Evolutionary conservation across 2,888 invertebrate genomes (phyloP).

Genomic region (Gryllus longicercus): DNA sequence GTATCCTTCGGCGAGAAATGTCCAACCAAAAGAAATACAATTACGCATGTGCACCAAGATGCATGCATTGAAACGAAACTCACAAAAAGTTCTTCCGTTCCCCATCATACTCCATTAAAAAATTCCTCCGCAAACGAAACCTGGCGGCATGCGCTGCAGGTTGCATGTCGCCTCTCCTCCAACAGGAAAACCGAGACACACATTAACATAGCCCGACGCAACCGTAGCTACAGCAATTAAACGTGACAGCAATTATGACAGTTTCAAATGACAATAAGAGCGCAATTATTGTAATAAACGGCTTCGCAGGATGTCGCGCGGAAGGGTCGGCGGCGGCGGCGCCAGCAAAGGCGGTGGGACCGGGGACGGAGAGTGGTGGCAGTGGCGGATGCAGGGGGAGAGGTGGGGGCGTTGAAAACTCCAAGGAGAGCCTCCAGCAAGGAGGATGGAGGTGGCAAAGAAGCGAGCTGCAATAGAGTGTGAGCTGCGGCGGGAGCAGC

Average conservation of each 20-base stretch:
- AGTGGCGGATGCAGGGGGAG: neutral
- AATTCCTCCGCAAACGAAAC: neutral
- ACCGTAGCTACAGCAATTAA: neutral
- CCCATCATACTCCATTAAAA: neutral
- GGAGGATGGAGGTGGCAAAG: too few species aligned
- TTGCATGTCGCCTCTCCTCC: neutral
- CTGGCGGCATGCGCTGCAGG: neutral
- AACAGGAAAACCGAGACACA: neutral
- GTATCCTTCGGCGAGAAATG: too few species aligned
- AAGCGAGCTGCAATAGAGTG: too few species aligned
- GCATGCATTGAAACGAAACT: too few species aligned
- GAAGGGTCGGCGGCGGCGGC: neutral
- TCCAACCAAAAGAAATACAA: too few species aligned
- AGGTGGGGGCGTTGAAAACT: neutral
- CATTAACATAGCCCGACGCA: neutral
- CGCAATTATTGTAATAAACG: neutral
- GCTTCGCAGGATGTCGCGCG: neutral
- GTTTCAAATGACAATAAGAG: conserved; percentile 9
- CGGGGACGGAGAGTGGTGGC: neutral
- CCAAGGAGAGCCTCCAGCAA: too few species aligned
- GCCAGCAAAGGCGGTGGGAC: neutral
- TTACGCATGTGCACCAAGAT: too few species aligned
- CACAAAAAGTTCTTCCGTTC: too few species aligned
- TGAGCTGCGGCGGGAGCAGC: too few species aligned
- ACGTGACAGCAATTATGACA: conserved; percentile 10